These are phyloP conservation scores for Cheilosia vulpina DNA, from an alignment of 2,888 invertebrate genomes.

Conservation along the genomic window DNA sequence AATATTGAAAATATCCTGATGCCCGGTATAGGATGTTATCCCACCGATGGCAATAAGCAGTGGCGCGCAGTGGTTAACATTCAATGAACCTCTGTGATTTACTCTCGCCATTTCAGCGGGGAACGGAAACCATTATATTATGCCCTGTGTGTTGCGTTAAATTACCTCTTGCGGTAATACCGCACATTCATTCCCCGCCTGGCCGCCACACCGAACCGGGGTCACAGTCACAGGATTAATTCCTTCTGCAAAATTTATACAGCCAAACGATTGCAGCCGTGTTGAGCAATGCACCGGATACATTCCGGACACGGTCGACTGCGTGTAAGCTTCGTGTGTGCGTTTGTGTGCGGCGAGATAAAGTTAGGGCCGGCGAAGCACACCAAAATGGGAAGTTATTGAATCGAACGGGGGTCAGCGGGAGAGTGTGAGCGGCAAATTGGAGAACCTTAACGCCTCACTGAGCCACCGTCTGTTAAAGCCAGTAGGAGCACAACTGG, in stretches of 20 bases:
- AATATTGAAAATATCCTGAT: constrained; percentile 38
- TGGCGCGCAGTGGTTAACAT: constrained; percentile 65
- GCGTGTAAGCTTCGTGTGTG: constrained; percentile 45
- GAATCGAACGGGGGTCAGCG: constrained; percentile 39
- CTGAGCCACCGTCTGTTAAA: background rate
- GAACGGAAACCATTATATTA: constrained; percentile 55
- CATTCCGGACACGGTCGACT: constrained; percentile 52
- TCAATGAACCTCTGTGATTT: constrained; percentile 73
- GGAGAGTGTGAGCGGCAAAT: constrained; percentile 46
- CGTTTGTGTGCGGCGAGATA: constrained; percentile 19
- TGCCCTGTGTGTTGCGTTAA: constrained; percentile 42
- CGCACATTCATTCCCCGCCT: constrained; percentile 34
- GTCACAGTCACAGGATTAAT: constrained; percentile 48
- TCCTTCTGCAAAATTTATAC: constrained; percentile 54
- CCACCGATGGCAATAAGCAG: constrained; percentile 33
- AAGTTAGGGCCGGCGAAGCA: constrained; percentile 24
- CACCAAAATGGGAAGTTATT: constrained; percentile 65
- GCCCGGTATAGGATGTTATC: background rate
- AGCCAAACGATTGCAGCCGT: constrained; percentile 40
- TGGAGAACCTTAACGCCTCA: constrained; percentile 51
- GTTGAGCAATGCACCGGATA: constrained; percentile 53
- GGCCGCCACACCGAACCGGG: background rate
- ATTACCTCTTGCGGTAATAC: constrained; percentile 55
- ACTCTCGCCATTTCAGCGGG: constrained; percentile 40
- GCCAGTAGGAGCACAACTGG: too few species aligned